Evolutionary conservation across 35 echinoderm and acorn worm genomes (phyloP), one percentile per base, ranked within the genome.

Genomic region (Ptychodera flava): DNA sequence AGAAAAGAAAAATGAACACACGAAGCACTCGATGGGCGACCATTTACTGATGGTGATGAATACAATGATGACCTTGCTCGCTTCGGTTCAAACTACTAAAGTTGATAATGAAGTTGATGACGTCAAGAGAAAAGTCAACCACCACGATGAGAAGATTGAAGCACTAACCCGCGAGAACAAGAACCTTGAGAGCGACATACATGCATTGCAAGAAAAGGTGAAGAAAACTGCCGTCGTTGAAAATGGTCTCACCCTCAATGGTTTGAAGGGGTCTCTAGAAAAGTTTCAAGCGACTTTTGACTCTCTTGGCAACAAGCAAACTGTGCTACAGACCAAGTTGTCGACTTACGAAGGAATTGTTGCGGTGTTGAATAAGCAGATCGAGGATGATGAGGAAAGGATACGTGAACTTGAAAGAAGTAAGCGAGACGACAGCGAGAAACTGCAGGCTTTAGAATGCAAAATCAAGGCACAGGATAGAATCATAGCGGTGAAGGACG

Each of bases 401-500:
- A 64, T 64, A 6, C 6, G 22, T 22, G 22, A 64, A 12, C 22
- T 64, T 6, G 45, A 64, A 64, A 6, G 45, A 64, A 64, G 22
- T 6, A 22, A 64, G 22, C 6, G 45, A 22, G 22, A 12, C 6
- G 22, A 12, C 6, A 64, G 6, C 6, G 45, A 64, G 45, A 64
- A 6, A 64, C 6, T 64, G 6, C 6, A 64, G 22, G 45, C 45
- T 12, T 22, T 64, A 22, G 6, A 64, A 22, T 22, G 45, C 22
- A 64, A 64, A 64, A 22, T 64, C 22, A 64, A 64, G 22, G 6
- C 45, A 22, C 45, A 64, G 45, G 45, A 64, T 64, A 64, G 45
- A 64, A 64, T 22, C 6, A 64, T 64, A 64, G 45, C 45, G 22
- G 22, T 64, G 45, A 64, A 98, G 30, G 88, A 92, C 16, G 90